These are phyloP conservation scores for Ctenopoma multispine DNA, from an alignment of 2,797 vertebrate species.

Conservation along the genomic window DNA sequence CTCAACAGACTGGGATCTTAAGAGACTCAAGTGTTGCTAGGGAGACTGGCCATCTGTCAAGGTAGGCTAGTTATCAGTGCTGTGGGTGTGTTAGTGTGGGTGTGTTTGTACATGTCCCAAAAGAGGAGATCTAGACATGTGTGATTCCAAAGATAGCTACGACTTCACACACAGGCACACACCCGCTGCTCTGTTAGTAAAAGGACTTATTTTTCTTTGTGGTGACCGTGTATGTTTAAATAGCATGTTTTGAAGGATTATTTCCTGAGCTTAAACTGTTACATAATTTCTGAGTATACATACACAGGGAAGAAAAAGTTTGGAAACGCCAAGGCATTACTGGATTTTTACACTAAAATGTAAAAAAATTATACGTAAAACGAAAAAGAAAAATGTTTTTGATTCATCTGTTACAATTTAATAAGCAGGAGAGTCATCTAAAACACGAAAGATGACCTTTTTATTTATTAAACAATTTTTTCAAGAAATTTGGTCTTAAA, in stretches of 20 bases:
- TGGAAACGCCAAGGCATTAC: too few relatives aligned
- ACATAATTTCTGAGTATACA: not conserved
- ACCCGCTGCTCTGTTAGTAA: constrained; percentile 34
- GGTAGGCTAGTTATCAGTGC: constrained; percentile 57
- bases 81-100: constrained; percentile 32
- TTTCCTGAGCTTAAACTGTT: not conserved
- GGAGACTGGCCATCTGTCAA: constrained; percentile 81
- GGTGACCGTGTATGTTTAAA: constrained; percentile 6
- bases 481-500: too few relatives aligned
- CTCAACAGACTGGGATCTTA: constrained; percentile 73
- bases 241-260: not conserved
- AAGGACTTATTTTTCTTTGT: not conserved
- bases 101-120: constrained; percentile 54
- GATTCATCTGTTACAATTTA: too few relatives aligned
- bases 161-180: constrained; percentile 37
- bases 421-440: too few relatives aligned
- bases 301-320: not conserved
- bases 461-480: too few relatives aligned
- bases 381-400: too few relatives aligned
- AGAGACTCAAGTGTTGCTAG: constrained; percentile 77
- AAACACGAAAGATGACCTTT: too few relatives aligned
- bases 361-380: too few relatives aligned
- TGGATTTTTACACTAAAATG: too few relatives aligned
- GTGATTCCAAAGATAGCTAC: constrained; percentile 65
- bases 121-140: constrained; percentile 50